Conservation (phyloP, 2,797 vertebrate genomes). For the Falco naumanni region DNA sequence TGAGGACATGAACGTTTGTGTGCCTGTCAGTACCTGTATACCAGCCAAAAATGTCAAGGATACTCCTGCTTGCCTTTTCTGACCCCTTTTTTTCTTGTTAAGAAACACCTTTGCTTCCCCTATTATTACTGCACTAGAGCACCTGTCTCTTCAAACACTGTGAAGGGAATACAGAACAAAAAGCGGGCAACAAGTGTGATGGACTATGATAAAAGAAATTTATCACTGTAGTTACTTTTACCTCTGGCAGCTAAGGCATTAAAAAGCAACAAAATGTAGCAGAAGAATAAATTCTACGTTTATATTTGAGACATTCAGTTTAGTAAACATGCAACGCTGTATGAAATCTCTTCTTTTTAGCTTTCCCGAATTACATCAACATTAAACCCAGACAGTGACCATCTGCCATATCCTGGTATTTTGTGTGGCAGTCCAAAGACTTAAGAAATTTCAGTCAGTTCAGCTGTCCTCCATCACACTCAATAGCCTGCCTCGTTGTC, state of each 20-base stretch:
- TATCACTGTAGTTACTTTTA: neutral
- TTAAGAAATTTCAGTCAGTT: neutral
- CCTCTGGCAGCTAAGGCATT: neutral
- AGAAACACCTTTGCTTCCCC: neutral
- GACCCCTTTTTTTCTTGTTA: neutral
- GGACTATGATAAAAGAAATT: neutral
- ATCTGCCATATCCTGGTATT: neutral
- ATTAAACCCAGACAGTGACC: neutral
- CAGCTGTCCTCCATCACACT: neutral
- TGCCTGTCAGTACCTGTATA: neutral
- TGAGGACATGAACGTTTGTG: rapidly evolving
- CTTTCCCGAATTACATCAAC: neutral
- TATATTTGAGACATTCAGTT: neutral
- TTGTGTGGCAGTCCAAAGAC: neutral
- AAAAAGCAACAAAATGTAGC: neutral
- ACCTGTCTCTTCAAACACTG: neutral
- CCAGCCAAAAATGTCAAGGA: conserved; percentile 51
- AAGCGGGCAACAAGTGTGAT: neutral
- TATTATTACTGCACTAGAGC: neutral
- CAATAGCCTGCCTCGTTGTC: neutral
- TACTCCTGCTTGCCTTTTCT: neutral
- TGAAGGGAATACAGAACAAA: neutral
- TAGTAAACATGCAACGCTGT: neutral
- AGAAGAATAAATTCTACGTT: neutral
- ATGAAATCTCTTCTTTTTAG: neutral